Conservation (phyloP, 2,888 invertebrate species). For the Cecidostiba fungosa region DNA sequence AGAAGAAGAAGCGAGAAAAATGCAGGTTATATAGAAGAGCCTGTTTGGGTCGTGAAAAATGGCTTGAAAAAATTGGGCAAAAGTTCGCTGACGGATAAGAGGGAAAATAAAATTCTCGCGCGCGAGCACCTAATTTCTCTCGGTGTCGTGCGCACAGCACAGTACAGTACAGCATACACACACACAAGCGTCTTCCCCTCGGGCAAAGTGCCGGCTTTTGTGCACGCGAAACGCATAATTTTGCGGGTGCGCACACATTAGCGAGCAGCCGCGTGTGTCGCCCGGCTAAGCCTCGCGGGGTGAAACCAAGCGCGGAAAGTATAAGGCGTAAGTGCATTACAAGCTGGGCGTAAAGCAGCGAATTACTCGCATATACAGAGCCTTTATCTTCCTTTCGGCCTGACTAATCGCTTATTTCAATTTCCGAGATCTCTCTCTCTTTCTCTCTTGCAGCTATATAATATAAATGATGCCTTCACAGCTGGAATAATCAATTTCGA, state of each 20-base stretch:
- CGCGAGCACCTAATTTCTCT: constrained; percentile 4
- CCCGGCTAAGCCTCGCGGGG: constrained; percentile 22
- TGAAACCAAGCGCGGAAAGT: constrained; percentile 52
- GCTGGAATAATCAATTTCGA: background rate
- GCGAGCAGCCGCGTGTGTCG: constrained; percentile 35
- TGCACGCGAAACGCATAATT: constrained; percentile 59
- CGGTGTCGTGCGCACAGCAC: background rate
- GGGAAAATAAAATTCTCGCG: constrained; percentile 25
- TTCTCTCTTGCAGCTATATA: background rate
- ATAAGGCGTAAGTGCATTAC: constrained; percentile 41
- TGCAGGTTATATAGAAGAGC: too few relatives aligned
- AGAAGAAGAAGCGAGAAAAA: too few relatives aligned
- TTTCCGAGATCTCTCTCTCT: constrained; percentile 11
- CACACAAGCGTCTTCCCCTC: background rate
- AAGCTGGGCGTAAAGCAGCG: constrained; percentile 38
- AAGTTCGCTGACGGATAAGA: background rate
- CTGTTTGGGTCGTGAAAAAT: background rate
- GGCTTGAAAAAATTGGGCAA: background rate
- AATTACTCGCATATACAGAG: constrained; percentile 9
- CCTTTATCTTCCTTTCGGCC: constrained; percentile 6
- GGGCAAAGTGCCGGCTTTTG: constrained; percentile 41
- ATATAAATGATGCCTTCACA: background rate
- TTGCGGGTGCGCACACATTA: constrained; percentile 48
- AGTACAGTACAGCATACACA: background rate
- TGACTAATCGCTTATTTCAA: constrained; percentile 21